Conservation (phyloP, 1,140 invertebrate genomes). For the Hirudo medicinalis region DNA sequence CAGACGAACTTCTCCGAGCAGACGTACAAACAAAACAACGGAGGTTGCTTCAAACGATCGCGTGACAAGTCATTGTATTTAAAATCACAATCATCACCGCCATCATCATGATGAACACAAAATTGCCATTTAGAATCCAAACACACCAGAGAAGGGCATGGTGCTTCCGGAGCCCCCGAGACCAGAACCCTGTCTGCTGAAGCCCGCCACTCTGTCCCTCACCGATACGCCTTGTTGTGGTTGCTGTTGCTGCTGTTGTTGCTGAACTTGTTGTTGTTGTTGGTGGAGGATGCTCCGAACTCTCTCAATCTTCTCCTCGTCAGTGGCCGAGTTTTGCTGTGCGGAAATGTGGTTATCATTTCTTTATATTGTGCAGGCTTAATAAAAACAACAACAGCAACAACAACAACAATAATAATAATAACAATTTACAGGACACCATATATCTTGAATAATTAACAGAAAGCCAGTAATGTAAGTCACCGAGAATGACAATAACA, state of each 20-base stretch:
- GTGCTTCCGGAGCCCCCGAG: not conserved
- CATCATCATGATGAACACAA: too few relatives aligned
- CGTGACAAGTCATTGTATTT: too few relatives aligned
- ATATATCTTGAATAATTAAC: not conserved
- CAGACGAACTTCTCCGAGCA: too few relatives aligned
- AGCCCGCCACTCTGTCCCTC: not conserved
- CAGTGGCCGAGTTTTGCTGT: conserved; percentile 16
- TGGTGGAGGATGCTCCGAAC: conserved; percentile 40
- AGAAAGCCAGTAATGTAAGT: not conserved
- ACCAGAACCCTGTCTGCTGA: not conserved
- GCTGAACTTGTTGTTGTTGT: conserved; percentile 20
- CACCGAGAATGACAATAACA: not conserved
- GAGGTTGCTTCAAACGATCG: too few relatives aligned
- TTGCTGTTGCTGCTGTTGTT: conserved; percentile 2
- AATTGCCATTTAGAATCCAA: not conserved
- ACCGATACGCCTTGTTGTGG: not conserved
- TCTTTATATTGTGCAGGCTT: not conserved
- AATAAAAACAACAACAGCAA: not conserved
- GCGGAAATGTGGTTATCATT: not conserved
- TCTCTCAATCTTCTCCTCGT: conserved; percentile 32
- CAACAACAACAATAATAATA: not conserved
- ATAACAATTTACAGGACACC: too few relatives aligned
- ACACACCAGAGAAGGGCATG: not conserved
- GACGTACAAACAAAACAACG: too few relatives aligned
- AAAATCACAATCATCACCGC: too few relatives aligned